Conservation (phyloP, 1,140 invertebrate genomes). For the Neelides sp. region DNA sequence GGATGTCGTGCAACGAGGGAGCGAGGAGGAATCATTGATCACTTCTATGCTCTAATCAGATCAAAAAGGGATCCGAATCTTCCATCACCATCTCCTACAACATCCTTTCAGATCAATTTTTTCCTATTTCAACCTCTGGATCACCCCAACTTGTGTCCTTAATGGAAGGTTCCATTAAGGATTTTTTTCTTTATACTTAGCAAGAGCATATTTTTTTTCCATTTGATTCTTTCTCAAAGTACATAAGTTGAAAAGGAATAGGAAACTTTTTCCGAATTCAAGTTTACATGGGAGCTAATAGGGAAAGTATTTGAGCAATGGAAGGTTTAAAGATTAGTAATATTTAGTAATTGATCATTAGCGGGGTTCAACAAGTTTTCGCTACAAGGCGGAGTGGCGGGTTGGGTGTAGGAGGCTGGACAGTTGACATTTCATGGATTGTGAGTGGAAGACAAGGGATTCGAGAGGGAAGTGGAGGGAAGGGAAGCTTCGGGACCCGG, state of each 20-base stretch:
- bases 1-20: too few species aligned
- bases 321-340: background rate
- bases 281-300: too few species aligned
- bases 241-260: background rate
- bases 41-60: conserved; percentile 5
- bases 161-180: background rate
- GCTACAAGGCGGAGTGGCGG: conserved; percentile 8
- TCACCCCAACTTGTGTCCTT: background rate
- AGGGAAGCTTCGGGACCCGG: conserved; percentile 15
- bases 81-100: conserved; percentile 16
- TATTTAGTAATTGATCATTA: background rate
- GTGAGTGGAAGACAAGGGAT: too few species aligned
- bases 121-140: conserved; percentile 3
- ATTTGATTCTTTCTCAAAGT: background rate
- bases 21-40: too few species aligned
- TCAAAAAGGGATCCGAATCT: conserved; percentile 16
- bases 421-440: background rate
- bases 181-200: conserved; percentile 1
- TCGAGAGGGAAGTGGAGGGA: conserved; percentile 9
- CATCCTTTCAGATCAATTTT: conserved; percentile 11
- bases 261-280: background rate
- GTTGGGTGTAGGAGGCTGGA: conserved; percentile 7
- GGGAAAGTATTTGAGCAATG: background rate
- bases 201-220: background rate
- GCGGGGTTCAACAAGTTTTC: conserved; percentile 1